These are phyloP conservation scores for Chanos chanos DNA, from an alignment of 2,797 vertebrate species.

Conservation along the genomic window DNA sequence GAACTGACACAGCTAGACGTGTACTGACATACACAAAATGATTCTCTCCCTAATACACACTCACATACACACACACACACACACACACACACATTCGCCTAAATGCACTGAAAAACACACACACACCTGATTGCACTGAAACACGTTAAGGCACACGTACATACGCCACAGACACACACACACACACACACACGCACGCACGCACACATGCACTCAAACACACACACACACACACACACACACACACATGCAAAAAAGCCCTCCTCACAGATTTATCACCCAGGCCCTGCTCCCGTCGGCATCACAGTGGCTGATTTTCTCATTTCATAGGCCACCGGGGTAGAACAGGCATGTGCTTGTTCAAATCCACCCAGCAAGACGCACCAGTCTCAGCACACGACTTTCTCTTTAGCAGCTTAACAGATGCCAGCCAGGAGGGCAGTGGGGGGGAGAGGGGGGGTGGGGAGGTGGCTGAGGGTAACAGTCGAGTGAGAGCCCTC, in stretches of 20 bases:
- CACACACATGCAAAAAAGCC: constrained; percentile 67
- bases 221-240: constrained; percentile 47
- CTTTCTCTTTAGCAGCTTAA: constrained; percentile 62
- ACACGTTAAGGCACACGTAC: constrained; percentile 56
- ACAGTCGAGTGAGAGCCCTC: constrained; percentile 38
- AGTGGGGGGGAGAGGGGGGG: constrained; percentile 5
- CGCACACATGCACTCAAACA: constrained; percentile 21
- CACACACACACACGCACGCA: constrained; percentile 36
- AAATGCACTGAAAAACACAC: constrained; percentile 28
- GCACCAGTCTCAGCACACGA: constrained; percentile 58
- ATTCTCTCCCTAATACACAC: constrained; percentile 46
- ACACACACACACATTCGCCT: constrained; percentile 56
- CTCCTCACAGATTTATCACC: constrained; percentile 81
- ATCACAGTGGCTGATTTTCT: constrained; percentile 86
- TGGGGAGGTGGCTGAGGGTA: constrained; percentile 44
- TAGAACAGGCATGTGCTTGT: constrained; percentile 84
- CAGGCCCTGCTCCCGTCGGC: constrained; percentile 67
- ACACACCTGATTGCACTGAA: constrained; percentile 44
- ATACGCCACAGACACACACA: too few species aligned
- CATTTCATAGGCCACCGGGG: constrained; percentile 86
- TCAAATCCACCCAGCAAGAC: constrained; percentile 82
- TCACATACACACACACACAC: constrained; percentile 10
- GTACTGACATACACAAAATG: constrained; percentile 5
- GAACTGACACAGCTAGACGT: neutral
- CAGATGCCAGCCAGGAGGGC: constrained; percentile 58